Conservation (phyloP, 2,797 vertebrate species). For the Carcharodon carcharias region DNA sequence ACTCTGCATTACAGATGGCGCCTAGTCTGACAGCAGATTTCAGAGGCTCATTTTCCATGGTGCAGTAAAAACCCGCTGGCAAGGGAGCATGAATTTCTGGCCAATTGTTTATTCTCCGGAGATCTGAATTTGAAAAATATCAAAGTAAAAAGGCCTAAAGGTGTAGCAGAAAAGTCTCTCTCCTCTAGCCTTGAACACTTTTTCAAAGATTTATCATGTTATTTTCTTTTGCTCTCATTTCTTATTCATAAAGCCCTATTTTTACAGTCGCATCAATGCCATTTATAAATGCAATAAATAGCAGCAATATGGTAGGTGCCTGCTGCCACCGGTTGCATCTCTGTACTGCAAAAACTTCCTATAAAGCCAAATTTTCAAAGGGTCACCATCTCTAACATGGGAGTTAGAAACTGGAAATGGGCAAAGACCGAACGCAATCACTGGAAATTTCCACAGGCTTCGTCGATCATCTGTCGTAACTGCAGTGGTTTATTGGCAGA, state of each 20-base stretch:
- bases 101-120: not conserved
- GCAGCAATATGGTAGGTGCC: no score
- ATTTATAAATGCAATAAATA: no score
- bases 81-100: no score
- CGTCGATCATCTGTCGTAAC: not conserved
- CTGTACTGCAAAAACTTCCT: no score
- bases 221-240: not conserved
- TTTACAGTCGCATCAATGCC: no score
- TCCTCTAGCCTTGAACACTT: not conserved
- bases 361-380: not conserved
- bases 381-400: not conserved
- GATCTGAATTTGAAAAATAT: not conserved
- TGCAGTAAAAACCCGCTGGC: not conserved
- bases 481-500: not conserved
- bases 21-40: not conserved
- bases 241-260: not conserved
- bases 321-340: no score
- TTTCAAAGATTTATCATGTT: not conserved
- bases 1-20: not conserved
- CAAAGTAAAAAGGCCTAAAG: not conserved
- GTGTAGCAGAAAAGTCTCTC: not conserved
- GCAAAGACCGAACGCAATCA: not conserved
- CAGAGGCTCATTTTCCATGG: not conserved
- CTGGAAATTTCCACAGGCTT: not conserved
- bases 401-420: not conserved